These are phyloP conservation scores for Pseudanteris insignis DNA, from an alignment of 2,888 invertebrate species.

Conservation along the genomic window DNA sequence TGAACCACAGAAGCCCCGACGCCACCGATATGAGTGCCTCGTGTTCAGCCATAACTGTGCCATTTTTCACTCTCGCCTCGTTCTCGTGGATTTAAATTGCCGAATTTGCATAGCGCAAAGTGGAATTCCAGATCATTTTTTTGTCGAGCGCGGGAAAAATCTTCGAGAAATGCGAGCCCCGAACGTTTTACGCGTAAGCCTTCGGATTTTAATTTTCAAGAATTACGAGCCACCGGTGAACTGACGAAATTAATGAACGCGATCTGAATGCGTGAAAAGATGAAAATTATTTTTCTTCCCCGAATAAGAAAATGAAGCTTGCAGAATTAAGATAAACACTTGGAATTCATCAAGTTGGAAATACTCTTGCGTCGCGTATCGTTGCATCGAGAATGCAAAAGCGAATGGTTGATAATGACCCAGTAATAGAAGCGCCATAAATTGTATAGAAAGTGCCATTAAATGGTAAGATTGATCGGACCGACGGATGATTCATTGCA, in stretches of 20 bases:
- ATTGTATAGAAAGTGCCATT: constrained; percentile 25
- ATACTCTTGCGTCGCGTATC: no score
- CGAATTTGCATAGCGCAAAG: constrained; percentile 34
- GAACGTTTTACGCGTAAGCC: not conserved
- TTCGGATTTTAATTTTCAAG: no score
- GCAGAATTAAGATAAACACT: no score
- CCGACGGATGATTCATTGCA: no score
- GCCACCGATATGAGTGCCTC: constrained; percentile 17
- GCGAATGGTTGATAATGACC: no score
- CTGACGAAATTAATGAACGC: no score
- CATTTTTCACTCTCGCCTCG: constrained; percentile 29
- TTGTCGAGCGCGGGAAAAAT: constrained; percentile 14
- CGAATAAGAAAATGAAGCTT: no score
- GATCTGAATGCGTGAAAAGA: no score
- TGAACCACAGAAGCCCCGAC: constrained; percentile 7
- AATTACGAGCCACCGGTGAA: no score
- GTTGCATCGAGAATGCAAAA: no score
- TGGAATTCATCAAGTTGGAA: no score
- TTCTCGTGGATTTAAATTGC: constrained; percentile 27
- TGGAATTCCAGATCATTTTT: constrained; percentile 31
- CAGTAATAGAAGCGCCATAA: constrained; percentile 25
- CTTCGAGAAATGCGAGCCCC: not conserved
- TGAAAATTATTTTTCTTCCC: no score
- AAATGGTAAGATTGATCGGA: constrained; percentile 20
- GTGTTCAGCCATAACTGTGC: constrained; percentile 20